Percentiles rank a stretch among this genome's conserved stretches.
These are phyloP conservation scores for Aphodius granarius DNA, from an alignment of 2,888 invertebrate genomes.

Conservation along the genomic window DNA sequence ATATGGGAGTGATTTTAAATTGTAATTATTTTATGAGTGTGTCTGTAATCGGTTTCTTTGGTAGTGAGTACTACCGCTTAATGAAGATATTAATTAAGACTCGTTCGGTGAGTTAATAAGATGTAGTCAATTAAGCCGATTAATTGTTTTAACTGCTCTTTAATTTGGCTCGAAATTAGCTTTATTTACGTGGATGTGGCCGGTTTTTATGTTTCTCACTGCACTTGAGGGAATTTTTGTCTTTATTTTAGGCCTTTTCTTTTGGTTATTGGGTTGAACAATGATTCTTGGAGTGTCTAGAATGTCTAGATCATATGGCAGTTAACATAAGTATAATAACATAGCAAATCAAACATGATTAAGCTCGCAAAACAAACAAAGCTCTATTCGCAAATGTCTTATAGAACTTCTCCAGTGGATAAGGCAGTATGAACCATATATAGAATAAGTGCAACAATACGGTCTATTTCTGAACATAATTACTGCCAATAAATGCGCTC, in stretches of 20 bases:
- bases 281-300: too few species aligned
- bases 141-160: not conserved
- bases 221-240: not conserved
- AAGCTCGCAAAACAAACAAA: not conserved
- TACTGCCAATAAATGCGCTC: not conserved
- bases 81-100: not conserved
- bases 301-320: too few species aligned
- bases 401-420: not conserved
- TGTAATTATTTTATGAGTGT: not conserved
- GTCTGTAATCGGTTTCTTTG: not conserved
- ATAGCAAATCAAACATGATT: not conserved
- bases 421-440: not conserved
- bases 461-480: not conserved
- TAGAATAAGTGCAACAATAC: not conserved
- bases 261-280: too few species aligned
- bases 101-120: not conserved
- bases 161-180: not conserved
- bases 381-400: not conserved
- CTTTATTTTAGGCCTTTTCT: not conserved
- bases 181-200: not conserved
- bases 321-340: too few species aligned
- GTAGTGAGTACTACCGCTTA: not conserved
- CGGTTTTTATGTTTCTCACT: not conserved
- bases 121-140: not conserved
- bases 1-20: not conserved